Conservation (phyloP, 2,888 invertebrate genomes). For the Pristionchus mayeri region DNA sequence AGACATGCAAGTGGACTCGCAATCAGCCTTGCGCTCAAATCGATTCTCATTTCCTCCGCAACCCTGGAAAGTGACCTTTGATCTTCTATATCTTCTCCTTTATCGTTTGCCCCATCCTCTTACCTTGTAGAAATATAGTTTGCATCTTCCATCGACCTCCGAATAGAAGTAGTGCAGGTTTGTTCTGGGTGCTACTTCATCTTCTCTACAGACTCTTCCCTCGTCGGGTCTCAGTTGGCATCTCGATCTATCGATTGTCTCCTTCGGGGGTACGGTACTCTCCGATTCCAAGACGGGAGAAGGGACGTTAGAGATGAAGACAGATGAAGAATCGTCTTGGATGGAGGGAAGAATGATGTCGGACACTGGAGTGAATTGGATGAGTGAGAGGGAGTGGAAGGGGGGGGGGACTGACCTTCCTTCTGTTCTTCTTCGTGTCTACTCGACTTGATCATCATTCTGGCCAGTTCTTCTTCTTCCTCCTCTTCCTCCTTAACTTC, state of each 20-base stretch:
- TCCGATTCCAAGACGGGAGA: slow-evolving; percentile 46
- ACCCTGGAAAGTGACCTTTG: slow-evolving; percentile 53
- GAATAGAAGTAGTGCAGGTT: slow-evolving; percentile 75
- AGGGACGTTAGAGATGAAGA: background rate
- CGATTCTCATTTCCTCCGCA: slow-evolving; percentile 73
- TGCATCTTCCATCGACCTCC: slow-evolving; percentile 68
- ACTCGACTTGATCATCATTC: slow-evolving; percentile 43
- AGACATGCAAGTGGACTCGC: slow-evolving; percentile 56
- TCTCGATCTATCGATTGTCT: slow-evolving; percentile 60
- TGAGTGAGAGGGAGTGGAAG: too few relatives aligned
- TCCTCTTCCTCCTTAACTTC: slow-evolving; percentile 49
- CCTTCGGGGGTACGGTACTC: slow-evolving; percentile 54
- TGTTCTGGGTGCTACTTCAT: slow-evolving; percentile 68
- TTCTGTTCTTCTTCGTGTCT: slow-evolving; percentile 8
- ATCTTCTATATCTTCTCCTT: too few relatives aligned
- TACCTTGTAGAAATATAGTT: slow-evolving; percentile 71
- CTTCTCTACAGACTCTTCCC: slow-evolving; percentile 70
- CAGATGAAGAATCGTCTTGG: background rate
- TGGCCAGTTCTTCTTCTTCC: slow-evolving; percentile 49
- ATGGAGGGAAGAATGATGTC: slow-evolving; percentile 15
- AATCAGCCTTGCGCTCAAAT: slow-evolving; percentile 70
- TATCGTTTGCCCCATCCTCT: too few relatives aligned
- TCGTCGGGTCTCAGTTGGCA: slow-evolving; percentile 70
- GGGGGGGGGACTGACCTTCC: slow-evolving; percentile 30
- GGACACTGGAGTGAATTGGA: background rate